These are phyloP conservation scores for Helobdella robusta DNA, from an alignment of 2,888 invertebrate genomes.

Conservation along the genomic window DNA sequence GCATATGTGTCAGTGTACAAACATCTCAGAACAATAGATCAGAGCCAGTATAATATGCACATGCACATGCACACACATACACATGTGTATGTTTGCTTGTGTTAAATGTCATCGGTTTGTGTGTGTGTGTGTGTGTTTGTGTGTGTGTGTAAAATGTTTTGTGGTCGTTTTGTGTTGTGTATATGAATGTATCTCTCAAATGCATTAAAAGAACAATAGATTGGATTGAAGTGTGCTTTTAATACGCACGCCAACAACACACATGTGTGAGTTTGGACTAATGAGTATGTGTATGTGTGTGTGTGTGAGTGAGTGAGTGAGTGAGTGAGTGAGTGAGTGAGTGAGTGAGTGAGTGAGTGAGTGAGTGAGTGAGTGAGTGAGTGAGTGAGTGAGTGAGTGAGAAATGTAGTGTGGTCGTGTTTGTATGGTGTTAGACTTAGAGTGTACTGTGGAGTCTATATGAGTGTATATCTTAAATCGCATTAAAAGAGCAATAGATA, in stretches of 20 bases:
- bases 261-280: not conserved
- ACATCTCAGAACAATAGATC: no score
- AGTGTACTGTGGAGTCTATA: no score
- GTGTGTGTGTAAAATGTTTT: constrained; percentile 8
- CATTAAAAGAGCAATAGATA: no score
- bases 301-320: constrained; percentile 4
- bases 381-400: constrained; percentile 4
- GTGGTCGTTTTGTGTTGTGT: constrained; percentile 14
- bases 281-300: not conserved
- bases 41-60: no score
- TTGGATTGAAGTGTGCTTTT: no score
- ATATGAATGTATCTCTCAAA: not conserved
- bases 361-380: constrained; percentile 4
- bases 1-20: no score
- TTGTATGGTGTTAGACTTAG: no score
- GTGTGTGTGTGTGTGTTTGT: constrained; percentile 16
- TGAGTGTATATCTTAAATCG: no score
- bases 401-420: no score
- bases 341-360: constrained; percentile 4
- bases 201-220: not conserved
- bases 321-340: constrained; percentile 4
- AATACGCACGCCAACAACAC: no score
- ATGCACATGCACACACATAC: not conserved
- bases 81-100: constrained; percentile 8
- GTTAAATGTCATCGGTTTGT: not conserved